Percentiles rank a stretch among this genome's conserved stretches.
Evolutionary conservation across 2,797 vertebrate species (phyloP).

Genomic region (Lemur catta): DNA sequence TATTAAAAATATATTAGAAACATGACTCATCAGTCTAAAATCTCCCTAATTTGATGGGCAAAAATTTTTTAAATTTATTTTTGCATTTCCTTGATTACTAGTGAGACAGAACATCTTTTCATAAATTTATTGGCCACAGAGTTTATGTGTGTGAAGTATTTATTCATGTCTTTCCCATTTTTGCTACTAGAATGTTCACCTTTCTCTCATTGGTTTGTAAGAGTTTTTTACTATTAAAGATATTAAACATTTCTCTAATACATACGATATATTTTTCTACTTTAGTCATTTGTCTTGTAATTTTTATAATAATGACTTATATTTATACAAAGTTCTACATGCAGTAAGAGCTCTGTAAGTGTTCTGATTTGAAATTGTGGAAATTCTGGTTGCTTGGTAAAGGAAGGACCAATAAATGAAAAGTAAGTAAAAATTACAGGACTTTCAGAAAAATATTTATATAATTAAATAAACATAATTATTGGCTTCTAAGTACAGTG

Average conservation of each 20-base stretch:
- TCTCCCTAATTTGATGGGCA: neutral
- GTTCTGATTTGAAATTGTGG: neutral
- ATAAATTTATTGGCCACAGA: neutral
- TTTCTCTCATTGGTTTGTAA: neutral
- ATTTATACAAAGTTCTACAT: neutral
- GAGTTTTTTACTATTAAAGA: neutral
- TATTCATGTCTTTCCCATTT: neutral
- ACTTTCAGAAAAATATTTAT: constrained; percentile 7
- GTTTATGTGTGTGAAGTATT: neutral
- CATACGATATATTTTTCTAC: neutral
- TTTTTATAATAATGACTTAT: neutral
- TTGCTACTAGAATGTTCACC: neutral
- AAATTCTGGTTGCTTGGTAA: neutral
- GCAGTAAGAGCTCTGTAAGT: neutral
- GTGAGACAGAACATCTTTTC: neutral
- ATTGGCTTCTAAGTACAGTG: neutral
- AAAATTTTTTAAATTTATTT: neutral
- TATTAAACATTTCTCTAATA: neutral
- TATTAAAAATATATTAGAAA: neutral
- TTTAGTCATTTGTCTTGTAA: neutral
- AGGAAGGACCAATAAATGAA: neutral
- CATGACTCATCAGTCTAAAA: neutral
- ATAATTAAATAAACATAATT: neutral
- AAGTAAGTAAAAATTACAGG: neutral
- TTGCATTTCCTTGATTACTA: neutral